Percentiles rank a stretch among this genome's conserved stretches.
Conservation (phyloP, 2,888 invertebrate genomes). For the Brenthis ino region DNA sequence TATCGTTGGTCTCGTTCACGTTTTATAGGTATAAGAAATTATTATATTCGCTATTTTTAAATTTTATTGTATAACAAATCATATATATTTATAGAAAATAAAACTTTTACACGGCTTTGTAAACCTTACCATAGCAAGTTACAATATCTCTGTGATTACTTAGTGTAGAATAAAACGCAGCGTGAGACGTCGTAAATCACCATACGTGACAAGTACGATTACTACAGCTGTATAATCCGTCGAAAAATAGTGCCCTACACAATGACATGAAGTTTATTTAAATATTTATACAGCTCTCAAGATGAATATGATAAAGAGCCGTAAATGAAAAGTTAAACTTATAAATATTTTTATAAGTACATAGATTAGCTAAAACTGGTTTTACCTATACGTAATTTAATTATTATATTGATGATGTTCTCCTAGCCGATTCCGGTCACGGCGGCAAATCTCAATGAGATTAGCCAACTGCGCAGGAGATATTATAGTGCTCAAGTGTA, state of each 20-base stretch:
- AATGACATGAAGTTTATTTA: constrained; percentile 38
- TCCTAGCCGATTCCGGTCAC: too few species aligned
- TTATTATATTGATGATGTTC: too few species aligned
- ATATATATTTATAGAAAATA: background rate
- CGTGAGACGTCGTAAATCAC: constrained; percentile 74
- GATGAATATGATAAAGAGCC: constrained; percentile 39
- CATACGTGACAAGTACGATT: constrained; percentile 64
- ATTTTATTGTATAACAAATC: background rate
- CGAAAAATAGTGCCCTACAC: constrained; percentile 58
- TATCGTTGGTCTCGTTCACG: too few species aligned
- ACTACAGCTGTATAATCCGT: constrained; percentile 61
- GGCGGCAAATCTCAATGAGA: too few species aligned
- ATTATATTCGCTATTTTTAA: too few species aligned
- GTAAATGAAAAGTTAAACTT: constrained; percentile 21
- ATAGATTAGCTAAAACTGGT: background rate
- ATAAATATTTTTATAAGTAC: background rate
- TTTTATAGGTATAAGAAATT: too few species aligned
- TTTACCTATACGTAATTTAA: too few species aligned
- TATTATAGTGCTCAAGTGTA: too few species aligned
- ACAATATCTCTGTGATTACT: constrained; percentile 68
- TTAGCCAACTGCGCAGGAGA: too few species aligned
- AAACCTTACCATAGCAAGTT: constrained; percentile 45
- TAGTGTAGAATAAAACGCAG: constrained; percentile 64
- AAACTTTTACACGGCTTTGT: background rate
- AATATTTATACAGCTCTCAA: constrained; percentile 42